Evolutionary conservation across 1,140 invertebrate genomes (phyloP), one percentile per base, ranked within the genome.

Genomic region (Dendrolimus punctatus): DNA sequence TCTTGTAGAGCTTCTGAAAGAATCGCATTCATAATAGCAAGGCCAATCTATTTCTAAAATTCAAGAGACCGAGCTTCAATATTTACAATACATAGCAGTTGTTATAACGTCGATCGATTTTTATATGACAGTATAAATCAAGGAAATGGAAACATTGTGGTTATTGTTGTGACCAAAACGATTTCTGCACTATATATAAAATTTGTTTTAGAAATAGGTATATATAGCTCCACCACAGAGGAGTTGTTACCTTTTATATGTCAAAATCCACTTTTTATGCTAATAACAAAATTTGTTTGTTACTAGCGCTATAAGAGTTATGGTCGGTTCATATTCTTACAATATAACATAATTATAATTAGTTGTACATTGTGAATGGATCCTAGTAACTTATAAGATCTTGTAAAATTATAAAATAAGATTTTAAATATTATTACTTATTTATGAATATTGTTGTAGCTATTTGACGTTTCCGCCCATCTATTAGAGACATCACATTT

Each of bases 361-460:
- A 70, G 47, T 61, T 73, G 64, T 73, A 73, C 65, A 73, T 74
- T 71, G 66, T 68, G 61, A 75, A 70, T 68, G 74, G 57, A 77
- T 77, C 74, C 74, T 77, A 77, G 63, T 77, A 75, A 59, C 61
- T 62, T 49, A 54, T 75, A 76, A 74, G 71, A 57, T 70, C 59
- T 67, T 66, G 51, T 67, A 64, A 58, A 55, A 40, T 44, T 41
- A 9, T 66, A 68, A 70, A 55, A 52, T 64, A 57, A 45, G 44
- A 40, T 37, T 58, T 59, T 48, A 7, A 37, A 53, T 55, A 50
- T 58, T 53, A 58, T 54, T 69, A 60, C 53, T 58, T 62, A 63
- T 66, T 69, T 63, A 69, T 67, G 56, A 55, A 59, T 61, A 61
- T 61, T 63, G 58, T 67, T 64, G 56, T 66, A 57, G 59, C 44